Conservation (phyloP, 2,797 vertebrate species). For the Potorous gilbertii region DNA sequence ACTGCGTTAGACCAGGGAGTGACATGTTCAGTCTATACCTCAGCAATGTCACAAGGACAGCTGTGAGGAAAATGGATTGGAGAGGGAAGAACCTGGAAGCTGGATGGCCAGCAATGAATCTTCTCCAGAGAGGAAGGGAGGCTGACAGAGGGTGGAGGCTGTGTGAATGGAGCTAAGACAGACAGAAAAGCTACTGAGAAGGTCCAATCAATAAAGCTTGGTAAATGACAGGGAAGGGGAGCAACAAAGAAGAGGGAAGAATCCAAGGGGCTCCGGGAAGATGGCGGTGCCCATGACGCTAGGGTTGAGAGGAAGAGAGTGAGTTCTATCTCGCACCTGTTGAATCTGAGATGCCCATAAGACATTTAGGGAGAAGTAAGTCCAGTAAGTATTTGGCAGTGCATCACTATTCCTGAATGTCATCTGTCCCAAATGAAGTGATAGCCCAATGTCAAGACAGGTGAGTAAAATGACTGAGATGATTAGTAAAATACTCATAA, state of each 20-base stretch:
- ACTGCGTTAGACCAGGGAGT: not conserved
- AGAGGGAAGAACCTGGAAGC: not conserved
- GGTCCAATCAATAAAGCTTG: not conserved
- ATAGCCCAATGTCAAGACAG: not conserved
- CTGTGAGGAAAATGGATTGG: not conserved
- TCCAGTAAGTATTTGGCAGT: constrained; percentile 19
- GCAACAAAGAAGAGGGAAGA: not conserved
- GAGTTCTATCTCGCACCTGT: constrained; percentile 4
- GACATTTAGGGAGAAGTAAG: constrained; percentile 4
- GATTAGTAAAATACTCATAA: not conserved
- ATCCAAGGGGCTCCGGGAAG: not conserved
- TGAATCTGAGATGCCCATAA: constrained; percentile 10
- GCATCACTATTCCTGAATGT: not conserved
- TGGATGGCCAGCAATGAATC: not conserved
- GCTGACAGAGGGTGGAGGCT: not conserved
- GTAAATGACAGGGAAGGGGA: not conserved
- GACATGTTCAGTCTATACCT: not conserved
- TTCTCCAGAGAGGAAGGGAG: not conserved
- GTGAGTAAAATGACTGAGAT: not conserved
- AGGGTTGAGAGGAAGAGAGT: not conserved
- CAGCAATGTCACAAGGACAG: not conserved
- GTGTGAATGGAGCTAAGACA: not conserved
- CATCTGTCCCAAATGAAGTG: constrained; percentile 23
- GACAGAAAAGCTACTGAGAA: not conserved
- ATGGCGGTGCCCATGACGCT: not conserved